phyloP scores from a whole-genome alignment of 1,140 invertebrate species.

The Centruroides sculpturatus region DNA sequence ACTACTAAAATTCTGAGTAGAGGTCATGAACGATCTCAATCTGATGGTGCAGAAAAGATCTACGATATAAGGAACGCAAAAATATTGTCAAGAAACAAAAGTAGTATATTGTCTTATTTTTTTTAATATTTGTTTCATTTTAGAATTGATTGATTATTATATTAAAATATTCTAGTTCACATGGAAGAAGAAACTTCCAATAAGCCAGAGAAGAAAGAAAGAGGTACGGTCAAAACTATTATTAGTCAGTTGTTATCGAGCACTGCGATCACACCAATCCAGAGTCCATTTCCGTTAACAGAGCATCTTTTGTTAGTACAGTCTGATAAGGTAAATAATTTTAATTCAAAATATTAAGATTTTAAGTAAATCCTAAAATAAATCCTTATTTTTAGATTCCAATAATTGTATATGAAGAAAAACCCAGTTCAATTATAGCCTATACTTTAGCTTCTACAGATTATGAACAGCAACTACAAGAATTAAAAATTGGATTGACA shows the following conservation, averaged over 20 bases:
- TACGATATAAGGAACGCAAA: neutral
- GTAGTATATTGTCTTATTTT: no score
- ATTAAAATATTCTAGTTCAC: no score
- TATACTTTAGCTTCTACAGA: conserved; percentile 58
- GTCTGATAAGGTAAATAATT: conserved; percentile 33
- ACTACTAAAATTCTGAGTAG: neutral
- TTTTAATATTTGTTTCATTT: no score
- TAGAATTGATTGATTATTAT: no score
- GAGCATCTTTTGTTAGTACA: conserved; percentile 46
- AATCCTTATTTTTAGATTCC: conserved; percentile 28
- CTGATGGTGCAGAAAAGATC: conserved; percentile 18
- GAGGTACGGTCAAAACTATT: conserved; percentile 46
- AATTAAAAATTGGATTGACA: conserved; percentile 24
- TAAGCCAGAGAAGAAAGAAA: conserved; percentile 19
- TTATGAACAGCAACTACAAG: conserved; percentile 46
- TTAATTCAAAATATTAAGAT: no score
- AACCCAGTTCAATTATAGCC: conserved; percentile 79
- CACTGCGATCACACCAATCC: conserved; percentile 31
- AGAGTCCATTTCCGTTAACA: conserved; percentile 41
- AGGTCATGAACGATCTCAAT: conserved; percentile 24
- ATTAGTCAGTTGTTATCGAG: conserved; percentile 49
- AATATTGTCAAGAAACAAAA: neutral
- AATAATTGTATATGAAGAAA: conserved; percentile 63
- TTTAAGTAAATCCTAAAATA: neutral
- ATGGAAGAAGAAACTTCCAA: no score